Percentiles rank a stretch among this genome's conserved stretches.
phyloP scores from a whole-genome alignment of 2,113 vertebrate species.

The Misgurnus anguillicaudatus region DNA sequence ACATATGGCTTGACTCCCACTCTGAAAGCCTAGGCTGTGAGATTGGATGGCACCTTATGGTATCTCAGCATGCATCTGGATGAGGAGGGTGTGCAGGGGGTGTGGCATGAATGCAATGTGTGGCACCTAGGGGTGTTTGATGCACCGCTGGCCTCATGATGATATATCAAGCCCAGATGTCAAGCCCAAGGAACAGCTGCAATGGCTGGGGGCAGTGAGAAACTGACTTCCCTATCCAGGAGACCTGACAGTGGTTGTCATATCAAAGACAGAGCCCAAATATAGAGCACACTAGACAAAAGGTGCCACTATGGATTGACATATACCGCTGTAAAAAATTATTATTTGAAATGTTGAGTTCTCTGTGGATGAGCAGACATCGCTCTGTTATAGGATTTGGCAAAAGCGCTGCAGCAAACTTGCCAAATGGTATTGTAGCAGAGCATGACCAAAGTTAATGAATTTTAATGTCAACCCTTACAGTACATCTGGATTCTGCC shows the following conservation, averaged over 20 bases:
- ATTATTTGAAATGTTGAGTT: not conserved
- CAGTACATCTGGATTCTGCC: conserved; percentile 34
- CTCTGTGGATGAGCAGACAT: conserved; percentile 36
- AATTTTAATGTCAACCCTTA: conserved; percentile 24
- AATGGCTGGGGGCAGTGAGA: conserved; percentile 52
- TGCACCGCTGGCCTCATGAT: conserved; percentile 50
- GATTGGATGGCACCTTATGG: conserved; percentile 63
- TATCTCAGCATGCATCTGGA: conserved; percentile 68
- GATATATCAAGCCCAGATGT: conserved; percentile 58
- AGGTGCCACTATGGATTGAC: conserved; percentile 18
- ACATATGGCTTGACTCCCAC: conserved; percentile 56
- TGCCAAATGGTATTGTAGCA: not conserved
- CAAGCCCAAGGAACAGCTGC: conserved; percentile 70
- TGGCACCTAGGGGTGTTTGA: conserved; percentile 50
- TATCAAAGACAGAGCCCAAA: conserved; percentile 37
- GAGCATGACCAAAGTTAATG: conserved; percentile 13
- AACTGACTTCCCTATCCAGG: conserved; percentile 48
- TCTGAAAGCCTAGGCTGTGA: conserved; percentile 58
- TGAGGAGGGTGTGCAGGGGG: conserved; percentile 45
- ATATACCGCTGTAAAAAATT: conserved; percentile 10
- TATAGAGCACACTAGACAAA: conserved; percentile 38
- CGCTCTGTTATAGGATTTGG: conserved; percentile 4
- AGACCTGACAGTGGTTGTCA: conserved; percentile 49
- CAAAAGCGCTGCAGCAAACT: conserved; percentile 2
- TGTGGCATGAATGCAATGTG: conserved; percentile 48